A percentile compares a stretch with the other conserved stretches of the same genome.
Conservation (phyloP, 2,888 invertebrate species). For the Meloe dianella region DNA sequence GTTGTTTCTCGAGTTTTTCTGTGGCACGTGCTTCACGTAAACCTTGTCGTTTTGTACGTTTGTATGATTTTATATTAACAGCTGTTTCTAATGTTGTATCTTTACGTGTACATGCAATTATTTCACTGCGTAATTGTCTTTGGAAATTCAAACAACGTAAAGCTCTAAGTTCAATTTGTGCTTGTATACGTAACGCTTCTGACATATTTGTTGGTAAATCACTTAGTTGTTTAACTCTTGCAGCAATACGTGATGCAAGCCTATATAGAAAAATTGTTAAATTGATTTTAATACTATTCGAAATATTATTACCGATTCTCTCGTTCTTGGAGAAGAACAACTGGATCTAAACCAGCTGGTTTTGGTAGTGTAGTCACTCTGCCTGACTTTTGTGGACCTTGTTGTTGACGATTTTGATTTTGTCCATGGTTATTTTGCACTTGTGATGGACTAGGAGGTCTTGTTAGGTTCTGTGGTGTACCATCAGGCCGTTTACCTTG, state of each 20-base stretch:
- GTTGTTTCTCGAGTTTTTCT: slow-evolving; percentile 98
- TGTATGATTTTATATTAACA: slow-evolving; percentile 96
- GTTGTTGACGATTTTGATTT: slow-evolving; percentile 42
- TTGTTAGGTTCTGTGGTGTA: slow-evolving; percentile 62
- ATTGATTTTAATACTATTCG: too few species aligned
- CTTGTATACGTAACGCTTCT: slow-evolving; percentile 89
- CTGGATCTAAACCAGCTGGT: slow-evolving; percentile 92
- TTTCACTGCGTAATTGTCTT: slow-evolving; percentile 86
- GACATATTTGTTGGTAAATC: slow-evolving; percentile 88
- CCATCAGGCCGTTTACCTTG: slow-evolving; percentile 66
- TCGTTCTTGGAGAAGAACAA: slow-evolving; percentile 89
- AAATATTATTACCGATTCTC: slow-evolving; percentile 85
- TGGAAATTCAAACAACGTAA: slow-evolving; percentile 95
- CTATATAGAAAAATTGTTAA: too few species aligned
- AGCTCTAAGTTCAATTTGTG: slow-evolving; percentile 94
- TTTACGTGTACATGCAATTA: slow-evolving; percentile 84
- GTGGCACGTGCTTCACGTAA: slow-evolving; percentile 96
- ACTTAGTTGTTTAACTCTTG: slow-evolving; percentile 87
- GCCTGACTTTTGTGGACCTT: slow-evolving; percentile 65
- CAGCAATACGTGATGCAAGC: slow-evolving; percentile 87
- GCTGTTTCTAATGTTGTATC: slow-evolving; percentile 98
- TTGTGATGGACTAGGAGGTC: slow-evolving; percentile 59
- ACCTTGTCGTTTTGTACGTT: slow-evolving; percentile 95
- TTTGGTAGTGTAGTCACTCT: slow-evolving; percentile 90
- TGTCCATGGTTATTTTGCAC: slow-evolving; percentile 37